phyloP scores from a whole-genome alignment of 2,888 invertebrate genomes.

The Pollenia angustigena region DNA sequence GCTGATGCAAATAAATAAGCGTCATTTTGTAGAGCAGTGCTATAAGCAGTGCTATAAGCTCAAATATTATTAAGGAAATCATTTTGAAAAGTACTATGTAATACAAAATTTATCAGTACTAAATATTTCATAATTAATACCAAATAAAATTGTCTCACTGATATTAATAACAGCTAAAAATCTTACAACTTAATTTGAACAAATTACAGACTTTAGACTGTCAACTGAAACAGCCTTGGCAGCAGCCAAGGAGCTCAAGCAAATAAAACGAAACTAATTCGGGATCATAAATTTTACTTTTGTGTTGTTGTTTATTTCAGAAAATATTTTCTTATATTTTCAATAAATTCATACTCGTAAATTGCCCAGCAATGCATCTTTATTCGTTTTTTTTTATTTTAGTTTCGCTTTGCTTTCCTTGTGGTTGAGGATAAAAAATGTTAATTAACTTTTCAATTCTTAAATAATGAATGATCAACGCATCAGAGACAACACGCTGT shows the following conservation, averaged over 20 bases:
- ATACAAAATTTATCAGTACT: neutral
- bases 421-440: conserved; percentile 80
- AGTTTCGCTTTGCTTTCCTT: conserved; percentile 38
- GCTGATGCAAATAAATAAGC: too few relatives aligned
- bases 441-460: conserved; percentile 85
- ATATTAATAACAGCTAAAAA: conserved; percentile 19
- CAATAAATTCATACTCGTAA: conserved; percentile 71
- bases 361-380: conserved; percentile 71
- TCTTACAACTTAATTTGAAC: conserved; percentile 45
- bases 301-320: conserved; percentile 51
- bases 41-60: too few relatives aligned
- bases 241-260: conserved; percentile 12
- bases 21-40: too few relatives aligned
- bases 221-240: conserved; percentile 32
- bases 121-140: conserved; percentile 27
- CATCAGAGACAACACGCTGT: conserved; percentile 83
- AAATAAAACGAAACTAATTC: conserved; percentile 53
- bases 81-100: too few relatives aligned
- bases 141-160: neutral
- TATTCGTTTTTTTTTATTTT: conserved; percentile 21
- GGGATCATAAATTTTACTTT: conserved; percentile 57
- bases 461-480: conserved; percentile 84
- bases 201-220: conserved; percentile 48
- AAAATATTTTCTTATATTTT: conserved; percentile 68
- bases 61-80: too few relatives aligned